phyloP scores from a whole-genome alignment of 2,113 vertebrate species.

The Gymnocephalus cernua region DNA sequence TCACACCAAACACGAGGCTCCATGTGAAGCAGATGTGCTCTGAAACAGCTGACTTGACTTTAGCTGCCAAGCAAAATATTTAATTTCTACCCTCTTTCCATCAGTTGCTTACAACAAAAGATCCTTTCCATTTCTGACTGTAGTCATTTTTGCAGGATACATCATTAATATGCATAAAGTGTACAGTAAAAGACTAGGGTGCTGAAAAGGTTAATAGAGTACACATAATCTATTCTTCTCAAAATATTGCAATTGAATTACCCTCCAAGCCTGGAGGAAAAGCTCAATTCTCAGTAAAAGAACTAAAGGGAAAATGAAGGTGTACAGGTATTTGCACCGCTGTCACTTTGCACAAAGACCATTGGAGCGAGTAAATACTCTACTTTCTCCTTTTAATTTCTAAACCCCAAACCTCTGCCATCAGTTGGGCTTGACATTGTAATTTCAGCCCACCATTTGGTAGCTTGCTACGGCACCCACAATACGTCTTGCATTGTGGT shows the following conservation, averaged over 20 bases:
- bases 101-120: conserved; percentile 11
- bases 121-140: not conserved
- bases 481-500: conserved; percentile 2
- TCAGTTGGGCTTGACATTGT: conserved; percentile 25
- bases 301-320: conserved; percentile 47
- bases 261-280: conserved; percentile 15
- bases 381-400: conserved; percentile 45
- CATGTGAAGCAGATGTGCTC: conserved; percentile 39
- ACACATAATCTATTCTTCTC: conserved; percentile 61
- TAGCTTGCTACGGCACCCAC: not conserved
- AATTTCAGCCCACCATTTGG: conserved; percentile 11
- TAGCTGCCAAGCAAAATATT: conserved; percentile 10
- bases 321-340: conserved; percentile 34
- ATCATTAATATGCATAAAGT: conserved; percentile 59
- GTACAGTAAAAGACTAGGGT: conserved; percentile 21
- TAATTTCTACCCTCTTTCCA: conserved; percentile 6
- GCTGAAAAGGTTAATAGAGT: conserved; percentile 71
- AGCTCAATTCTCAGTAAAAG: conserved; percentile 6
- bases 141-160: conserved; percentile 9
- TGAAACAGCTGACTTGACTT: conserved; percentile 44
- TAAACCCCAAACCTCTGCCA: not conserved
- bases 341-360: conserved; percentile 48
- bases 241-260: conserved; percentile 60
- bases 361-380: conserved; percentile 49
- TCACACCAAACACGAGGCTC: conserved; percentile 18